Conservation (phyloP, 2,888 invertebrate genomes). For the Dorcus hopei region DNA sequence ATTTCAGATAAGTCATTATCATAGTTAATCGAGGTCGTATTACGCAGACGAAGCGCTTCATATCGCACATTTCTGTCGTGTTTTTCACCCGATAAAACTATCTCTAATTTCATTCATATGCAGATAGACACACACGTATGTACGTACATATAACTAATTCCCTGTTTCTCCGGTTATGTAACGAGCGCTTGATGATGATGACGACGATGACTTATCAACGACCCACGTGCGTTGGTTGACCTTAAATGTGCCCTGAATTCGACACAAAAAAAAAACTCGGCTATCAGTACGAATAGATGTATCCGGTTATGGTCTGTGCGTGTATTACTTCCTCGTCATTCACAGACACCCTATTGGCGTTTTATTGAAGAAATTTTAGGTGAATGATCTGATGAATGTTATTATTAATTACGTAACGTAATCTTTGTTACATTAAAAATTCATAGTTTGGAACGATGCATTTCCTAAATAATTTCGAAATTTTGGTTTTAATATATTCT, state of each 20-base stretch:
- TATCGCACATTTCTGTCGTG: too few species aligned
- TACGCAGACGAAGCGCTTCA: neutral
- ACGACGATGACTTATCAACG: constrained; percentile 21
- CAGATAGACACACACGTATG: neutral
- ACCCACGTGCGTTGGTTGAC: constrained; percentile 32
- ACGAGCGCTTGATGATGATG: neutral
- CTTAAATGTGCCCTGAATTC: constrained; percentile 27
- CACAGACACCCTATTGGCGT: neutral
- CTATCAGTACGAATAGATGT: neutral
- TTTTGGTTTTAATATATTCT: too few species aligned
- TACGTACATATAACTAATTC: neutral
- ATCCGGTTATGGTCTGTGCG: neutral
- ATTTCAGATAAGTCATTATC: neutral
- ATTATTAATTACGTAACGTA: too few species aligned
- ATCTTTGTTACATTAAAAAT: too few species aligned
- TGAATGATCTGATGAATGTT: too few species aligned
- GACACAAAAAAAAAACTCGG: constrained; percentile 1
- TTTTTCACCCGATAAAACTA: neutral
- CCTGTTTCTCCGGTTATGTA: neutral
- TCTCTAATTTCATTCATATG: neutral
- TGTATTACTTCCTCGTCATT: neutral
- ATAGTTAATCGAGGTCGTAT: neutral
- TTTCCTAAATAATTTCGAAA: too few species aligned
- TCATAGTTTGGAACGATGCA: too few species aligned
- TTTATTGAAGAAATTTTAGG: neutral